These are phyloP conservation scores for Zosterops pallidus DNA, from an alignment of 2,113 vertebrate species.

Conservation along the genomic window DNA sequence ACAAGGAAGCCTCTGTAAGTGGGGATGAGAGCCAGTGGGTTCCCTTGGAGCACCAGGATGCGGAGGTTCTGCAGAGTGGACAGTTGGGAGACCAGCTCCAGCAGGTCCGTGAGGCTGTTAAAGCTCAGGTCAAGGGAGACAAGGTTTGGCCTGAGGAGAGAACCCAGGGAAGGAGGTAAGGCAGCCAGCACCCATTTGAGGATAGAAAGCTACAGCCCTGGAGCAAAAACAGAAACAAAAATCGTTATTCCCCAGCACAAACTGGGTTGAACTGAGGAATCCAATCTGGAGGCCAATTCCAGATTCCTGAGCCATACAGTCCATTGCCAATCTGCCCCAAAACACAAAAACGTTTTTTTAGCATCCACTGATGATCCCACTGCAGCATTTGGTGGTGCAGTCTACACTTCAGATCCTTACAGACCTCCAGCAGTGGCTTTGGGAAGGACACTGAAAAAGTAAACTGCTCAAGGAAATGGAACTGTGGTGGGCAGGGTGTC, in stretches of 20 bases:
- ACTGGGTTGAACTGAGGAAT: neutral
- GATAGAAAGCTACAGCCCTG: neutral
- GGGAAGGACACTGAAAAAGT: neutral
- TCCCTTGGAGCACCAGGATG: conserved; percentile 82
- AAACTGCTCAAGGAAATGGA: neutral
- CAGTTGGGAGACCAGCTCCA: conserved; percentile 67
- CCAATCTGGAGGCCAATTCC: neutral
- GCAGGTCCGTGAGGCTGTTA: conserved; percentile 78
- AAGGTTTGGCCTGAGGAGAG: conserved; percentile 81
- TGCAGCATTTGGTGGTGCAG: neutral
- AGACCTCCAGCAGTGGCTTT: neutral
- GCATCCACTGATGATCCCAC: neutral
- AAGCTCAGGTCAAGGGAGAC: conserved; percentile 87
- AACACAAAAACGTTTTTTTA: neutral
- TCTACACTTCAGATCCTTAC: neutral
- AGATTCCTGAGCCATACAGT: neutral
- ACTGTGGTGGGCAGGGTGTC: neutral
- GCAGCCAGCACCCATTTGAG: neutral
- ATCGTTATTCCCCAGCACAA: neutral
- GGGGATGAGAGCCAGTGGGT: conserved; percentile 79
- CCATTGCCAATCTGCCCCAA: neutral
- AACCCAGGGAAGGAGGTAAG: neutral
- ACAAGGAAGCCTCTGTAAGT: conserved; percentile 82
- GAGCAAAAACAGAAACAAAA: neutral
- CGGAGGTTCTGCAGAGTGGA: conserved; percentile 70